Percentiles rank a stretch among this genome's conserved stretches.
phyloP scores from a whole-genome alignment of 2,797 vertebrate species.

The Eulemur coronatus region DNA sequence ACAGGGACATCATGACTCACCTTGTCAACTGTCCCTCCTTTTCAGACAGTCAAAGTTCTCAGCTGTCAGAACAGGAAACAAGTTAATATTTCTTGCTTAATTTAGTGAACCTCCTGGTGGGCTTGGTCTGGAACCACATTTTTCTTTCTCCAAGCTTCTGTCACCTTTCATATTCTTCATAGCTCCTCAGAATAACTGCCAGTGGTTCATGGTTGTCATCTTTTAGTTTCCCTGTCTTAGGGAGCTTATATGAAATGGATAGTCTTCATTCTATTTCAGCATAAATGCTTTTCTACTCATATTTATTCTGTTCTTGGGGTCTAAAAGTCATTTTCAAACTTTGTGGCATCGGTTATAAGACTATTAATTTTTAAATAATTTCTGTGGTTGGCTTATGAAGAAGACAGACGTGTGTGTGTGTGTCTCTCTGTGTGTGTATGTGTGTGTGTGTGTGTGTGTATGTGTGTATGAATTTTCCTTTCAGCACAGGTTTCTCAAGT shows the following conservation, averaged over 20 bases:
- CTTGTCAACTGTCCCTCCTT: not conserved
- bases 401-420: not conserved
- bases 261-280: not conserved
- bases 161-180: not conserved
- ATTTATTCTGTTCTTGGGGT: not conserved
- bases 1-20: not conserved
- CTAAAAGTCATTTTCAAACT: not conserved
- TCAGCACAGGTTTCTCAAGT: not conserved
- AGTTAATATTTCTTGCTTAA: not conserved
- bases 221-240: not conserved
- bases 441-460: too few relatives aligned
- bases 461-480: not conserved
- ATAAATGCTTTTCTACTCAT: not conserved
- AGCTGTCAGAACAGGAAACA: constrained; percentile 53
- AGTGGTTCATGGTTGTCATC: not conserved
- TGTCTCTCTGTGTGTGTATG: not conserved
- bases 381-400: not conserved
- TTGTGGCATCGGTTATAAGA: not conserved
- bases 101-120: not conserved
- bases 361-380: not conserved
- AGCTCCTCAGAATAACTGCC: not conserved
- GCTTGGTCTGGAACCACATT: not conserved
- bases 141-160: not conserved
- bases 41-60: not conserved
- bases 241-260: not conserved